Conservation (phyloP, 2,888 invertebrate species). For the Dascillus cervinus region DNA sequence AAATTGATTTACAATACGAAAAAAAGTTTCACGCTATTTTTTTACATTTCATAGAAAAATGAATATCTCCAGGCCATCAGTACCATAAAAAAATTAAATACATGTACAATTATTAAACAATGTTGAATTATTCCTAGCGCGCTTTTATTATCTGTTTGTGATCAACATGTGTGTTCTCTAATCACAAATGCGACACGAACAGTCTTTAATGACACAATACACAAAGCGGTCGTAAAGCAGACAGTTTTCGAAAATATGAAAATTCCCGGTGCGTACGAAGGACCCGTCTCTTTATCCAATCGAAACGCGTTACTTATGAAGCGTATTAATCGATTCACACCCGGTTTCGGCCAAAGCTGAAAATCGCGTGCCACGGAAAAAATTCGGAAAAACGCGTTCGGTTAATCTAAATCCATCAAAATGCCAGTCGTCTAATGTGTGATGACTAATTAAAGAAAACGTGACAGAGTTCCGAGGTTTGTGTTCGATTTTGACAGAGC, state of each 20-base stretch:
- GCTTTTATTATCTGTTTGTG: constrained; percentile 21
- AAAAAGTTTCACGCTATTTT: too few species aligned
- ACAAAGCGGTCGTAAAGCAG: constrained; percentile 14
- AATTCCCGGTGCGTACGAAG: constrained; percentile 8
- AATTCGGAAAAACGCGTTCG: constrained; percentile 25
- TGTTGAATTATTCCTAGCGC: constrained; percentile 23
- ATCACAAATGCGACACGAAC: constrained; percentile 30
- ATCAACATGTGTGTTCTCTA: constrained; percentile 36
- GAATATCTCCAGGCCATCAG: too few species aligned
- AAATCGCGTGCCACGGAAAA: neutral
- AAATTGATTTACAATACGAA: too few species aligned
- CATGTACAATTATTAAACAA: constrained; percentile 3
- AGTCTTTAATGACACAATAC: constrained; percentile 28
- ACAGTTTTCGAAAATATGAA: constrained; percentile 12
- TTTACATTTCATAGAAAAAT: too few species aligned
- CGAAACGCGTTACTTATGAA: constrained; percentile 11
- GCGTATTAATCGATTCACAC: constrained; percentile 19
- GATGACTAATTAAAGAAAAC: constrained; percentile 35
- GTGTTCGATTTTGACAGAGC: constrained; percentile 28
- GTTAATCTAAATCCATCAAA: constrained; percentile 24
- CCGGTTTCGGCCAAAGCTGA: constrained; percentile 10
- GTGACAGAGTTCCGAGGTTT: constrained; percentile 27
- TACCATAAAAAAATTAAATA: neutral
- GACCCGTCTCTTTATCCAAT: constrained; percentile 14
- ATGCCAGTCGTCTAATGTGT: constrained; percentile 28